Percentiles rank a stretch among this genome's conserved stretches.
These are phyloP conservation scores for Bujurquina vittata DNA, from an alignment of 2,113 vertebrate species.

Conservation along the genomic window DNA sequence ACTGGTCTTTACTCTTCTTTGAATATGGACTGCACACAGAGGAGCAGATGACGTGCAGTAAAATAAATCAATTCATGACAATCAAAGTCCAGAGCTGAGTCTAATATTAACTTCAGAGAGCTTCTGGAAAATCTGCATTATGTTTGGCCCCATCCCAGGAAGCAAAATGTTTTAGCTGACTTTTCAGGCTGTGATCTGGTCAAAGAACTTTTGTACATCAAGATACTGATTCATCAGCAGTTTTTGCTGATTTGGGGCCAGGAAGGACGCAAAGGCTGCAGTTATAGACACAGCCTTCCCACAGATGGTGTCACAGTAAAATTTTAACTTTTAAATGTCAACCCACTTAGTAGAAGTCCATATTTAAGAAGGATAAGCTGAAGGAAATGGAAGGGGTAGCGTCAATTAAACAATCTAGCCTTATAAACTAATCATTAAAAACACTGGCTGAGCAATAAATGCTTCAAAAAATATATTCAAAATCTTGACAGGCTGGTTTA, in stretches of 20 bases:
- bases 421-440: too few relatives aligned
- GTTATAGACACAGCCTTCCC: neutral
- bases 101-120: neutral
- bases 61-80: conserved; percentile 8
- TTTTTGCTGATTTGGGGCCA: neutral
- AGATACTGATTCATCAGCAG: conserved; percentile 32
- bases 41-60: neutral
- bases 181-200: neutral
- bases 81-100: neutral
- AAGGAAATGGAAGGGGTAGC: neutral
- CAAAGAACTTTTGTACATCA: neutral
- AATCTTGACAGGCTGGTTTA: too few relatives aligned
- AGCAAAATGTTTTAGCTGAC: neutral
- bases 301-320: neutral
- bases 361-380: neutral
- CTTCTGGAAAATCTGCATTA: conserved; percentile 12
- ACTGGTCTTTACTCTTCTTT: conserved; percentile 1
- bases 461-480: too few relatives aligned
- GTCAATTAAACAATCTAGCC: too few relatives aligned
- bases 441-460: too few relatives aligned
- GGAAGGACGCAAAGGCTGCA: neutral
- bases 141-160: conserved; percentile 4
- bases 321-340: neutral
- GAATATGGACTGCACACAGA: neutral
- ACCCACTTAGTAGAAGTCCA: neutral